Base-by-base conservation (phyloP, 2,888 invertebrate genomes). In the Eupithecia vulgata region DNA sequence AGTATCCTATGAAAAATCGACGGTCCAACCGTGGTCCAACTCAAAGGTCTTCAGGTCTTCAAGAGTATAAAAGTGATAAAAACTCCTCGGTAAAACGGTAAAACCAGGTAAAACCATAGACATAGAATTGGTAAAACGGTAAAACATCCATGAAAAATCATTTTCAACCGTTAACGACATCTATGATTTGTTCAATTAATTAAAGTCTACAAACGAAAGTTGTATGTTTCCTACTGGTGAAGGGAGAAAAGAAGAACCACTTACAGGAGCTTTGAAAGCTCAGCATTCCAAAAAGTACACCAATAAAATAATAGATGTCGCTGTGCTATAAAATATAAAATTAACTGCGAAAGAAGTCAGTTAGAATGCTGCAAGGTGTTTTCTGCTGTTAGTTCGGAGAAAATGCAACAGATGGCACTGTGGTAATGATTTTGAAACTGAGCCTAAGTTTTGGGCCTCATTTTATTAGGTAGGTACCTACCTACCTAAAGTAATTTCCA, bases 221-320 rank as follows among this genome's bases (percentile, higher is more conserved):
- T 12, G 13, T 10, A 8, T n/a, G 21, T 4, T n/a, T 21, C n/a
- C 48, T 52, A 21, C 21, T 10, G 10, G 3, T 1, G 48, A 21
- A 21, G 10, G 25, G 25, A 25, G 25, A 57, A 57, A 25, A 21
- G 7, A 21, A 12, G 25, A 21, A 57, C 57, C 21, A 68, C 25
- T 61, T 5, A 1, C 5, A 17, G 25, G 52, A 74, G 68, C 66
- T 71, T 74, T 61, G 71, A 61, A 71, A 71, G 71, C 74, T 74
- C 7, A 66, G 34, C 13, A 5, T 4, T 17, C 42, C 13, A 66
- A 52, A 21, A 45, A 69, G 68, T 74, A 40, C 61, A 40, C 13
- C 17, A 34, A 4, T 61, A 68, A 35, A 34, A 34, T 48, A 6
- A 40, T 71, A 74, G 74, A 69, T 74, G 74, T 34, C 74, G 52